Evolutionary conservation across 2,888 invertebrate species (phyloP).

Genomic region (Emmelina monodactyla): DNA sequence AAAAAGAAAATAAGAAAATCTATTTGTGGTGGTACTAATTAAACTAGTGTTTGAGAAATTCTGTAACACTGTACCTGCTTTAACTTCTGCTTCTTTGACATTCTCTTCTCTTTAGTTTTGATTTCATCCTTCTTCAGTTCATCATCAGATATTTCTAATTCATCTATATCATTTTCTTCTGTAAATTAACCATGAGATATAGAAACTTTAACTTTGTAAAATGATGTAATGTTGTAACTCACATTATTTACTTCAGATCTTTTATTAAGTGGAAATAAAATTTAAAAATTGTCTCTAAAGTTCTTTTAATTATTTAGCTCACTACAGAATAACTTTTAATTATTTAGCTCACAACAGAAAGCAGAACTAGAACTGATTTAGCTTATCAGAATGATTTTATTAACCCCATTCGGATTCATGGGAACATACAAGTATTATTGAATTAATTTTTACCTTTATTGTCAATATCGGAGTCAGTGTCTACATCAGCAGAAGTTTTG

Average conservation of each 20-base stretch:
- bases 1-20: too few relatives aligned
- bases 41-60: too few relatives aligned
- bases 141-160: conserved; percentile 77
- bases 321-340: too few relatives aligned
- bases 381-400: too few relatives aligned
- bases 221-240: background rate
- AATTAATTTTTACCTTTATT: conserved; percentile 42
- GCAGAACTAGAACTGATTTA: too few relatives aligned
- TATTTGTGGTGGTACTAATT: too few relatives aligned
- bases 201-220: conserved; percentile 1
- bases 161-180: conserved; percentile 59
- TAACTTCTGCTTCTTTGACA: conserved; percentile 50
- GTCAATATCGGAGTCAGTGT: conserved; percentile 58
- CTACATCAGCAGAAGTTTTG: conserved; percentile 48
- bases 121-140: conserved; percentile 77
- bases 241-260: background rate
- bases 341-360: too few relatives aligned
- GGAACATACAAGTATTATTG: background rate
- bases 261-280: background rate
- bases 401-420: too few relatives aligned
- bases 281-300: background rate
- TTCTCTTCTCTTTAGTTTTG: conserved; percentile 71
- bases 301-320: too few relatives aligned
- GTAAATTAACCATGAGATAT: conserved; percentile 9
- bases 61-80: conserved; percentile 51